These are phyloP conservation scores for Leptinotarsa lineolata DNA, from an alignment of 1,140 invertebrate genomes.

Conservation along the genomic window DNA sequence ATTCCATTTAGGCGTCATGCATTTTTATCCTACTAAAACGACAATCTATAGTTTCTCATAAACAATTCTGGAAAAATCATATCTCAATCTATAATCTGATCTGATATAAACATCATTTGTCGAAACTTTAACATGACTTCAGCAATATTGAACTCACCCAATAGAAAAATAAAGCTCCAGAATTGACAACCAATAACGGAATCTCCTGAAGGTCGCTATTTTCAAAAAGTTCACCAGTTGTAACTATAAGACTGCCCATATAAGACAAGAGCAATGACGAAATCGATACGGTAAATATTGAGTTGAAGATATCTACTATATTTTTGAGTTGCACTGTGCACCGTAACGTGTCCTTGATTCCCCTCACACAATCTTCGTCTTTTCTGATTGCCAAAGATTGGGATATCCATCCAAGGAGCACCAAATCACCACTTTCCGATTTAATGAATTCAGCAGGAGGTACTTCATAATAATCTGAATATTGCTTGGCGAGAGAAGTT, in stretches of 20 bases:
- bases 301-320: conserved; percentile 18
- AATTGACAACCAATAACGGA: background rate
- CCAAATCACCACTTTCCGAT: conserved; percentile 18
- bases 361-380: background rate
- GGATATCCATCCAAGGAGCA: conserved; percentile 14
- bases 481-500: background rate
- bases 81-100: too few relatives aligned
- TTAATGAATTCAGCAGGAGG: conserved; percentile 21
- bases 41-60: too few relatives aligned
- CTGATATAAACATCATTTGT: too few relatives aligned
- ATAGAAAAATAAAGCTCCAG: background rate
- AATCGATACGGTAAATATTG: background rate
- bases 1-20: too few relatives aligned
- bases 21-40: too few relatives aligned
- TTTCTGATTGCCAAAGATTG: background rate
- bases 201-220: background rate
- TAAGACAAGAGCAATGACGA: background rate
- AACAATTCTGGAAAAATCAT: too few relatives aligned
- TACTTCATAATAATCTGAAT: conserved; percentile 13
- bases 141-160: background rate
- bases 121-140: too few relatives aligned
- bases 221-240: background rate
- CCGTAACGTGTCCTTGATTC: background rate
- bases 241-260: background rate
- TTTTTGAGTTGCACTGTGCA: background rate